Evolutionary conservation across 2,888 invertebrate species (phyloP).

Genomic region (Romanomermis culicivorax): DNA sequence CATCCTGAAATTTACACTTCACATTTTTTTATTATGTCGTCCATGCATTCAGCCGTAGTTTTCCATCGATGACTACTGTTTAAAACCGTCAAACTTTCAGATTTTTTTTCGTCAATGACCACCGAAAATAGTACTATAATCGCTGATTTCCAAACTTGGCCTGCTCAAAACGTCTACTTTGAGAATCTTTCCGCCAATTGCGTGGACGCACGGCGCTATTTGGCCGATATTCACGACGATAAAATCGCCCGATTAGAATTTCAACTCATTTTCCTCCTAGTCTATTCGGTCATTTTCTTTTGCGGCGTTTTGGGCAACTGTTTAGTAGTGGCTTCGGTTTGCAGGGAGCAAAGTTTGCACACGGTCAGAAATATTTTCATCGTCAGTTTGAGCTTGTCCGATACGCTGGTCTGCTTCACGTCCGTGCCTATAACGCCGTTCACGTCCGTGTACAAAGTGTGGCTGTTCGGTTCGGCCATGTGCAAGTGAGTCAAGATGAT

Average conservation of each 20-base stretch:
- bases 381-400: constrained; percentile 1
- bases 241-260: neutral
- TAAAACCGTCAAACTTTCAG: too few relatives aligned
- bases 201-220: neutral
- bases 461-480: constrained; percentile 1
- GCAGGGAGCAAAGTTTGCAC: neutral
- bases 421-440: constrained; percentile 3
- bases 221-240: neutral
- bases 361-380: constrained; percentile 1
- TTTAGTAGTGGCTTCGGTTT: neutral
- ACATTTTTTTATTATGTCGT: too few relatives aligned
- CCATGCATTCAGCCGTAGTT: too few relatives aligned
- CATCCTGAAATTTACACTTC: too few relatives aligned
- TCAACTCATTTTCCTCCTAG: neutral
- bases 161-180: too few relatives aligned
- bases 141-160: too few relatives aligned
- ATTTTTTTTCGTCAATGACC: too few relatives aligned
- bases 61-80: too few relatives aligned
- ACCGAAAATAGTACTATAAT: too few relatives aligned
- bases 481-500: too few relatives aligned
- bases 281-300: neutral
- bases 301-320: neutral
- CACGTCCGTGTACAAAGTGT: neutral
- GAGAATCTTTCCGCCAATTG: too few relatives aligned
- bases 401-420: neutral